These are phyloP conservation scores for Sylvia borin DNA, from an alignment of 2,797 vertebrate genomes.

Conservation along the genomic window DNA sequence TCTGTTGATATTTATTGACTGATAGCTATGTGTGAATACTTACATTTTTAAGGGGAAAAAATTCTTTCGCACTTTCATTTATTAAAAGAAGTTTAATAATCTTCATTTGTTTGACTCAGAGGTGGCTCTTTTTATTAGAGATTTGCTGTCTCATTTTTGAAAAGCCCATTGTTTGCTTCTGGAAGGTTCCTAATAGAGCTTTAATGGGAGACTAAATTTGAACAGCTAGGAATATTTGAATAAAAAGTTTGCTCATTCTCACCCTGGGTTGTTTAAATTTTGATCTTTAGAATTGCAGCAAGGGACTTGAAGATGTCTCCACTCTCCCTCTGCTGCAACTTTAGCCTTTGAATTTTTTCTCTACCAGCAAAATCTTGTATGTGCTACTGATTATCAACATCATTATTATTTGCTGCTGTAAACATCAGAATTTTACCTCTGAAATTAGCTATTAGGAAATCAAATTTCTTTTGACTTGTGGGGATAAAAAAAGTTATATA, in stretches of 20 bases:
- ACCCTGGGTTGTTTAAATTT: neutral
- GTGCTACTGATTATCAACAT: neutral
- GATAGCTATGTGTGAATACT: constrained; percentile 8
- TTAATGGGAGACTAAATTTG: constrained; percentile 22
- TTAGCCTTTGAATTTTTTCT: neutral
- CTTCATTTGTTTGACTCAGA: constrained; percentile 11
- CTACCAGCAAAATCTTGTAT: neutral
- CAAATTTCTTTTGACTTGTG: neutral
- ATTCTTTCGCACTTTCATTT: neutral
- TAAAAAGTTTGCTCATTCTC: neutral
- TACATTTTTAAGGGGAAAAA: neutral
- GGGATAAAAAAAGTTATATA: neutral
- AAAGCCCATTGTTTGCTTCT: constrained; percentile 52
- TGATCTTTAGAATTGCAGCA: neutral
- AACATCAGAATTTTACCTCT: neutral
- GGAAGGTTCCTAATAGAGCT: constrained; percentile 22
- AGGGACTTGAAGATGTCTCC: neutral
- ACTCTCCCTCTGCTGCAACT: neutral
- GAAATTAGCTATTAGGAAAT: neutral
- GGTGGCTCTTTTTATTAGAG: constrained; percentile 32
- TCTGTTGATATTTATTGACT: constrained; percentile 28
- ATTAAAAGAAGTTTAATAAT: constrained; percentile 27
- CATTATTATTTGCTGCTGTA: neutral
- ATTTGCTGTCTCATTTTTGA: constrained; percentile 49
- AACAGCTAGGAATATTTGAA: constrained; percentile 32